Base-by-base conservation (phyloP, 2,113 vertebrate genomes). In the Dinomys branickii region DNA sequence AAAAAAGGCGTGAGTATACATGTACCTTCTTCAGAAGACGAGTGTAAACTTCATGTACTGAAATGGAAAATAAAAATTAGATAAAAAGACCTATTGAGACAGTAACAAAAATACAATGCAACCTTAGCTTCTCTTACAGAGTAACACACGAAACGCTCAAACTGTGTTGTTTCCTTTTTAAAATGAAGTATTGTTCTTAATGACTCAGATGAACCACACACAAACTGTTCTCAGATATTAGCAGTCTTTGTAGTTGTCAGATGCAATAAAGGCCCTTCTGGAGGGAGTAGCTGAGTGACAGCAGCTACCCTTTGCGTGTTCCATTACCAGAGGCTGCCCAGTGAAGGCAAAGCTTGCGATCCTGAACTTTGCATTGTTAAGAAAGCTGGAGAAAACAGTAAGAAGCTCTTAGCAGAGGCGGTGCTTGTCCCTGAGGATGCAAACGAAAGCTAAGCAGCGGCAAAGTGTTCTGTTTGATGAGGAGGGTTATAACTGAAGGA, bases 151-250 rank as follows among this genome's bases (percentile, higher is more conserved):
- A 90, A 93, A 94, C 47, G 5, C 47, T 91, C 33, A 87, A 91
- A 96, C 78, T 59, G 54, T 50, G 56, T 13, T 58, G 54, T 95
- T 61, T 85, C 47, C 81, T 13, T 92, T 97, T 95, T 89, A 92
- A 95, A 89, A 61, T 59, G 47, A 98, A 94, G 50, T 5, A 82
- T 41, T 56, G 28, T 83, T 91, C 90, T 97, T 94, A 88, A 92
- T 90, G 69, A 97, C 93, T 95, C 91, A 33, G 93, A 96, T 65
- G 26, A 98, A 94, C 17, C 59, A 96, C 75, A 95, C 28, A 77
- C 82, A 97, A 97, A 97, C 44, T 96, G 17, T 78, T 97, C 69
- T 95, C 81, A 88, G 95, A 97, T 96, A 97, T 97, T 92, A 97
- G 75, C 96, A 97, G 50, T 71, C 58, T 59, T 59, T 97, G 47